phyloP scores from a whole-genome alignment of 1,140 invertebrate species.

The Lepidurus apus region DNA sequence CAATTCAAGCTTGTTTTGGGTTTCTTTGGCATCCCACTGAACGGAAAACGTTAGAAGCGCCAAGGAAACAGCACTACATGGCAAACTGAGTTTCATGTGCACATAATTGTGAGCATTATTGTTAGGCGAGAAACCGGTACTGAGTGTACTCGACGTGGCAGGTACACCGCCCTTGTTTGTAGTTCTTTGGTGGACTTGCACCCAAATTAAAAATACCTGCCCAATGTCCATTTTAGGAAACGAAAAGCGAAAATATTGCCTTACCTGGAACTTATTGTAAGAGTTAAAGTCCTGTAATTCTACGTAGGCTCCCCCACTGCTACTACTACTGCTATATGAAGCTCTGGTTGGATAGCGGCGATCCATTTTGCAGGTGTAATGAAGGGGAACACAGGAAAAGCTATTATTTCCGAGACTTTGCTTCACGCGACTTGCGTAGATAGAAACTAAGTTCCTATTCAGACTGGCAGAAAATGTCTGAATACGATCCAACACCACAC shows the following conservation, averaged over 20 bases:
- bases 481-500: too few relatives aligned
- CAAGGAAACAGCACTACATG: too few relatives aligned
- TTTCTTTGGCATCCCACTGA: too few relatives aligned
- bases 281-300: conserved; percentile 27
- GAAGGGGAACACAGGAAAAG: background rate
- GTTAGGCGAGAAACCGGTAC: too few relatives aligned
- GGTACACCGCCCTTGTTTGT: background rate
- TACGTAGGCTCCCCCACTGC: conserved; percentile 3
- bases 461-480: too few relatives aligned
- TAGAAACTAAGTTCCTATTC: too few relatives aligned
- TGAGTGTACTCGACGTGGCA: background rate
- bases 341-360: background rate
- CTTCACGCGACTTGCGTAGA: too few relatives aligned
- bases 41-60: too few relatives aligned
- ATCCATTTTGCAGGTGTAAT: background rate
- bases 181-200: background rate
- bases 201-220: background rate
- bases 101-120: too few relatives aligned
- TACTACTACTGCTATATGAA: background rate
- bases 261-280: conserved; percentile 31
- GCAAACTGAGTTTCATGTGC: too few relatives aligned
- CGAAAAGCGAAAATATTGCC: background rate
- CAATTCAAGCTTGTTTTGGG: too few relatives aligned
- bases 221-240: background rate
- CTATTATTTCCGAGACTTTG: too few relatives aligned